Percentiles rank a stretch among this genome's conserved stretches.
Conservation (phyloP, 2,888 invertebrate genomes). For the Melolontha melolontha region DNA sequence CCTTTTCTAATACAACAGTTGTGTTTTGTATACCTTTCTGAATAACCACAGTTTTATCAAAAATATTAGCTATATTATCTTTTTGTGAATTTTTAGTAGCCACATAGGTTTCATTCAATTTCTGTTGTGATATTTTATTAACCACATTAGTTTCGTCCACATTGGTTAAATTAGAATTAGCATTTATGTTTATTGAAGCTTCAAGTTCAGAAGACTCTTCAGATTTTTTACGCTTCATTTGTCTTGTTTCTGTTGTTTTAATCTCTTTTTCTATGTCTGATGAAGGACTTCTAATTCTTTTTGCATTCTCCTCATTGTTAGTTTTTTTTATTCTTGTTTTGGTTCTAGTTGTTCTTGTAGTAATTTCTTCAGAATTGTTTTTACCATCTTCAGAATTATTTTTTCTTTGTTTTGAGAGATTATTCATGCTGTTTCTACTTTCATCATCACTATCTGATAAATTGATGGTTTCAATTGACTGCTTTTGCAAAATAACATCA, state of each 20-base stretch:
- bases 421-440: slow-evolving; percentile 37
- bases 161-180: slow-evolving; percentile 4
- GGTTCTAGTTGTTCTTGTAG: slow-evolving; percentile 44
- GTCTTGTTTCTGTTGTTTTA: slow-evolving; percentile 46
- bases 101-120: slow-evolving; percentile 8
- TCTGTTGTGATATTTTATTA: slow-evolving; percentile 33
- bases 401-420: slow-evolving; percentile 34
- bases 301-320: slow-evolving; percentile 33
- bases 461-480: slow-evolving; percentile 50
- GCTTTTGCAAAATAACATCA: slow-evolving; percentile 54
- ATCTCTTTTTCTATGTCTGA: slow-evolving; percentile 34
- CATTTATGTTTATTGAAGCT: slow-evolving; percentile 1
- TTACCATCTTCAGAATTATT: neutral
- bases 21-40: neutral
- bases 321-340: slow-evolving; percentile 44
- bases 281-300: slow-evolving; percentile 40
- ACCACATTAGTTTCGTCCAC: slow-evolving; percentile 7
- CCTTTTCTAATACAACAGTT: slow-evolving; percentile 34
- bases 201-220: neutral
- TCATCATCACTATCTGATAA: slow-evolving; percentile 53
- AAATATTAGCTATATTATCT: slow-evolving; percentile 1
- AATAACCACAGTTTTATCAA: neutral
- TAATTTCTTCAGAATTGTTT: neutral
- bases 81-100: neutral
- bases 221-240: slow-evolving; percentile 36